Conservation (phyloP, 1,140 invertebrate species). For the Drosophila pruinosa region DNA sequence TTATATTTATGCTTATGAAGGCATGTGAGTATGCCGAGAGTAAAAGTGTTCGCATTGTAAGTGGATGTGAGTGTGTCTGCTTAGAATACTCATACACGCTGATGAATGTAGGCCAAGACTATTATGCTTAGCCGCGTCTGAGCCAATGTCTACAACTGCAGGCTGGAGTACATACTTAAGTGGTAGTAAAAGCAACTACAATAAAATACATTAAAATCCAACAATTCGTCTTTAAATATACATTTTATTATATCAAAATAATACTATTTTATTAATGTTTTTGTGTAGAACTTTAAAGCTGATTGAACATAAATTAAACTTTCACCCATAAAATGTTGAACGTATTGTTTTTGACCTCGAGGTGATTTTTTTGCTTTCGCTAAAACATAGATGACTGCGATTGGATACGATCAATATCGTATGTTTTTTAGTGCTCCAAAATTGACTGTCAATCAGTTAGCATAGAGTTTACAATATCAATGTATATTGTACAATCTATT, state of each 20-base stretch:
- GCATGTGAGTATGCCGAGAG: conserved; percentile 52
- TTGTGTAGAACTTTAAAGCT: not conserved
- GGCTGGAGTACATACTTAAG: not conserved
- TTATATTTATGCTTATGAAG: conserved; percentile 31
- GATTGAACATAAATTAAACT: conserved; percentile 1
- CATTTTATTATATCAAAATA: not conserved
- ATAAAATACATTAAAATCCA: not conserved
- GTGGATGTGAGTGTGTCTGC: conserved; percentile 45
- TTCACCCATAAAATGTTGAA: not conserved
- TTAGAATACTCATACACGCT: conserved; percentile 48
- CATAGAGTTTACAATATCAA: too few species aligned
- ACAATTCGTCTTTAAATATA: not conserved
- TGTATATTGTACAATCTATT: not conserved
- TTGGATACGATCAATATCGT: not conserved
- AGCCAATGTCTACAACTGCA: conserved; percentile 17
- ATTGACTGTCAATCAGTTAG: not conserved
- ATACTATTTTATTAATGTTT: not conserved
- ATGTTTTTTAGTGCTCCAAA: not conserved
- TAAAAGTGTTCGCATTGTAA: conserved; percentile 68
- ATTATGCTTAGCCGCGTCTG: conserved; percentile 58
- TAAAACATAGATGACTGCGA: not conserved
- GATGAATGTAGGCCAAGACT: conserved; percentile 67
- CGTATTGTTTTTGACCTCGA: not conserved
- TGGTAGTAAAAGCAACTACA: conserved; percentile 8
- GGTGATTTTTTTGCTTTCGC: not conserved